These are phyloP conservation scores for Odontesthes bonariensis DNA, from an alignment of 2,113 vertebrate species.

Conservation along the genomic window DNA sequence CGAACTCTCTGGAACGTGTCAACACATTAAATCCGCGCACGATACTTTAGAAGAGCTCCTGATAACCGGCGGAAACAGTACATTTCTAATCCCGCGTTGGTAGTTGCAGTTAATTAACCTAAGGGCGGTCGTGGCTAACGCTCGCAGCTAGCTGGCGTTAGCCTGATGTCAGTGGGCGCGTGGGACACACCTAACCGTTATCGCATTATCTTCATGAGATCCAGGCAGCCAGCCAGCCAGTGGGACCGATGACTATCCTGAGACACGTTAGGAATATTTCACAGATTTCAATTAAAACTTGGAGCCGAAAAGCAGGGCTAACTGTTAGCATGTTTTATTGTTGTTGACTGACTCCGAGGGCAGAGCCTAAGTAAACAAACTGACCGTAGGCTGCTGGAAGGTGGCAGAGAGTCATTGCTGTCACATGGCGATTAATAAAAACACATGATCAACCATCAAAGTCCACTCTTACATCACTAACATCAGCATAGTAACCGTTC, in stretches of 20 bases:
- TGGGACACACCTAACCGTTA: conserved; percentile 68
- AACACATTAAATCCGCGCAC: accelerated
- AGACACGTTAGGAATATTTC: no score
- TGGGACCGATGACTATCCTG: not conserved
- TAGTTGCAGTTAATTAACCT: accelerated
- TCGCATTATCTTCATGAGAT: conserved; percentile 9
- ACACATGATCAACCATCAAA: no score
- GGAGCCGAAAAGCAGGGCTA: not conserved
- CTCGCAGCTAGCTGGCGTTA: conserved; percentile 46
- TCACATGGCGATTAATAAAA: no score
- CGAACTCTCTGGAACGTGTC: conserved; percentile 10
- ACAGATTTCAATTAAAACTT: not conserved
- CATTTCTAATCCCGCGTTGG: accelerated
- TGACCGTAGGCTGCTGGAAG: not conserved
- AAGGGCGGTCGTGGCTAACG: not conserved
- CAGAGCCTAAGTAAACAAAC: conserved; percentile 13
- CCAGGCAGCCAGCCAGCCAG: not conserved
- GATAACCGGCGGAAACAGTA: accelerated
- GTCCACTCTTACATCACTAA: no score
- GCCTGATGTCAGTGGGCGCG: conserved; percentile 42
- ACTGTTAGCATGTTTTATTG: not conserved
- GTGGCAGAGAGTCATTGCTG: no score
- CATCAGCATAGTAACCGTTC: no score
- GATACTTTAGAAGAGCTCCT: accelerated
- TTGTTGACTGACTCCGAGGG: no score